Evolutionary conservation across 2,888 invertebrate genomes (phyloP), one percentile per base, ranked within the genome.

Genomic region (Drosophila ustulata): DNA sequence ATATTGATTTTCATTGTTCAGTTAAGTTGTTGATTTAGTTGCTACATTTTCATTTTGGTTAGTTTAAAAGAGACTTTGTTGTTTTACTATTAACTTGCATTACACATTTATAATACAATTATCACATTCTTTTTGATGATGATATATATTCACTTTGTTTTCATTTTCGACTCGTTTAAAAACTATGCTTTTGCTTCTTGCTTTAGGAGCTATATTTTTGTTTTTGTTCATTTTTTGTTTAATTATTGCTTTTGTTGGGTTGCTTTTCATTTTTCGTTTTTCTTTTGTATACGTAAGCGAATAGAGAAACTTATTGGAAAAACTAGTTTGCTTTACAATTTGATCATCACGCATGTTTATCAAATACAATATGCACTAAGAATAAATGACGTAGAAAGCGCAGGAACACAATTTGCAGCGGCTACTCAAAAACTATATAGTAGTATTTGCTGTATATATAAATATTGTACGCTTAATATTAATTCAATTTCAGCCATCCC

Each of bases 111-210:
- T 87, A 83, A 85, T 89, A 89, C 88, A 89, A 81, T 84, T 85
- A 85, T 85, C 85, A 85, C 85, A 85, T 89, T 89, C 84, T 75
- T 87, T 83, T 85, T 85, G 85, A 85, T 85, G 89, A 85, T 85
- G 89, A 85, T 83, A 83, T 83, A 83, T 72, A 66, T 73, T 81
- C 67, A 71, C 83, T 77, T 77, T 75, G n/a, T 72, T 69, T 80
- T 64, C 74, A 77, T 71, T 69, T 81, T 50, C 34, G 65, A 67
- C 50, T 80, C 45, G 32, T 55, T 69, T 66, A 43, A 76, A 37
- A 66, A 70, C 76, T 70, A 80, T 65, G n/a, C 13, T 59, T 70
- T 66, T 71, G 65, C 72, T 79, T 72, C 55, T 66, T 70, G 65
- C 71, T 77, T 72, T 58, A 58, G 46, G 28, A 65, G 52, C 65